Conservation (phyloP, 2,113 vertebrate species). For the Clarias magur region DNA sequence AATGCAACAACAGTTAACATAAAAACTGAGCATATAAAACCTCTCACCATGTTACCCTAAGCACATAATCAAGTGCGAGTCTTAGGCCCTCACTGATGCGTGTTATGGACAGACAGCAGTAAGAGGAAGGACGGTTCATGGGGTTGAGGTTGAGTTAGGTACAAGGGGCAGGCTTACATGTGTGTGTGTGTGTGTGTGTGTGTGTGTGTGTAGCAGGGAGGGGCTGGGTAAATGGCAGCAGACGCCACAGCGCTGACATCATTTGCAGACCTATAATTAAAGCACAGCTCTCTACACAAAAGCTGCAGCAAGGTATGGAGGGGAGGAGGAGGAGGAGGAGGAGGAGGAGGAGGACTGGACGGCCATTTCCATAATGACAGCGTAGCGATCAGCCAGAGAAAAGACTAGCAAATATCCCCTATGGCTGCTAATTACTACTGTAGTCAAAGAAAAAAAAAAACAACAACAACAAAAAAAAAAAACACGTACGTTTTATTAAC, state of each 20-base stretch:
- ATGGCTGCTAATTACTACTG: slow-evolving; percentile 70
- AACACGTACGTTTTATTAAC: slow-evolving; percentile 35
- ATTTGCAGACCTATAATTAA: slow-evolving; percentile 76
- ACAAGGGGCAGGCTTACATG: slow-evolving; percentile 8
- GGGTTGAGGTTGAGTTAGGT: slow-evolving; percentile 33
- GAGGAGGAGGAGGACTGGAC: slow-evolving; percentile 56
- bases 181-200: slow-evolving; percentile 32
- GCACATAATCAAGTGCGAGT: slow-evolving; percentile 52
- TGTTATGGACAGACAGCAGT: background rate
- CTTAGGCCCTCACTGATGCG: slow-evolving; percentile 34
- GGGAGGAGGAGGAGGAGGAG: slow-evolving; percentile 55
- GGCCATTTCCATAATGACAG: slow-evolving; percentile 71
- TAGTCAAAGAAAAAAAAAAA: slow-evolving; percentile 36
- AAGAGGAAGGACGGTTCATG: background rate
- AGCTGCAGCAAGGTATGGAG: slow-evolving; percentile 54
- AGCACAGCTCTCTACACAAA: slow-evolving; percentile 63
- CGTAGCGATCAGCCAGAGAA: slow-evolving; percentile 47
- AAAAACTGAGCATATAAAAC: background rate
- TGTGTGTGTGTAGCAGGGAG: slow-evolving; percentile 27
- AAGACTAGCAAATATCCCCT: slow-evolving; percentile 40
- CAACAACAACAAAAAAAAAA: too few relatives aligned
- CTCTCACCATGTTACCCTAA: slow-evolving; percentile 31
- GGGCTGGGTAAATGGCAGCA: slow-evolving; percentile 53
- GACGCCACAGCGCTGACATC: slow-evolving; percentile 71
- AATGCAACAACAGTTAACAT: too few relatives aligned